These are phyloP conservation scores for Lepidothrix coronata DNA, from an alignment of 2,113 vertebrate species.

Conservation along the genomic window DNA sequence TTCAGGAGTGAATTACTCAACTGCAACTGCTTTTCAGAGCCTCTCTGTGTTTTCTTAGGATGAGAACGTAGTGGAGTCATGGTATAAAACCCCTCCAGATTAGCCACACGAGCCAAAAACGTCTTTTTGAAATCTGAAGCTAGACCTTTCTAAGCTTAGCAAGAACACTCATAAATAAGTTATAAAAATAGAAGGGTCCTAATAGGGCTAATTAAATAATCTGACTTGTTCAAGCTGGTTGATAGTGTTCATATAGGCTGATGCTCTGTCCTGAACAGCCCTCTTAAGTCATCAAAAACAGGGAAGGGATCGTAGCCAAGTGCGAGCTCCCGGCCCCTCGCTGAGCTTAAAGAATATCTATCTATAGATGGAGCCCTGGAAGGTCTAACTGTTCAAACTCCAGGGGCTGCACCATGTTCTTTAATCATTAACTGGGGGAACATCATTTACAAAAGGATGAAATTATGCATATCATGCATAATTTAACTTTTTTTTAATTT, in stretches of 20 bases:
- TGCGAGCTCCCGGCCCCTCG: not conserved
- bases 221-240: constrained; percentile 12
- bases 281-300: constrained; percentile 36
- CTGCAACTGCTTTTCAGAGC: not conserved
- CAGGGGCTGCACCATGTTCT: not conserved
- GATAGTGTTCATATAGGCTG: constrained; percentile 2
- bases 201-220: constrained; percentile 52
- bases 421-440: not conserved
- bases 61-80: not conserved
- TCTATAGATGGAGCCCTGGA: not conserved
- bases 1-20: not conserved
- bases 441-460: not conserved
- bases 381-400: not conserved
- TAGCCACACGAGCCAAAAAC: not conserved
- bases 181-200: constrained; percentile 34
- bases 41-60: not conserved
- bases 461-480: not conserved
- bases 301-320: not conserved
- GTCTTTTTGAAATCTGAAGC: not conserved
- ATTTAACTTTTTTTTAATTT: not conserved
- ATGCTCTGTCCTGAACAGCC: constrained; percentile 45
- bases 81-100: not conserved
- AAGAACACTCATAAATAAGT: not conserved
- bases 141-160: not conserved
- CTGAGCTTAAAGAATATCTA: not conserved